Evolutionary conservation across 2,797 vertebrate species (phyloP).

Genomic region (Sarcoramphus papa): DNA sequence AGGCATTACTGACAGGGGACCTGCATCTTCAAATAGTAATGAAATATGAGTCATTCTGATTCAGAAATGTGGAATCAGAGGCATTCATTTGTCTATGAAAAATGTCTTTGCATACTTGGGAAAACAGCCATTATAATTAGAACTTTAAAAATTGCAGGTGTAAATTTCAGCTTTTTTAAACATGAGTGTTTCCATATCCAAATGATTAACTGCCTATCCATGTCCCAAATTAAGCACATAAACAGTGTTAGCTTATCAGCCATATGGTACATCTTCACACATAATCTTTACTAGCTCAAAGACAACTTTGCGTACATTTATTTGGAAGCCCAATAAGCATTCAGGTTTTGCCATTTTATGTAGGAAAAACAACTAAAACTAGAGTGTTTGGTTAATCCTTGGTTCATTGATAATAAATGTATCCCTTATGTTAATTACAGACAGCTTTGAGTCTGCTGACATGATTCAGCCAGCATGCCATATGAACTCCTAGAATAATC

Average conservation of each 20-base stretch:
- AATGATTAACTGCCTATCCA: neutral
- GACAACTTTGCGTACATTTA: neutral
- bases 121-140: neutral
- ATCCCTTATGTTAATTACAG: neutral
- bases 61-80: neutral
- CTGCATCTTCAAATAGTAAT: constrained; percentile 18
- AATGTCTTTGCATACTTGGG: neutral
- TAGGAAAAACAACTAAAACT: neutral
- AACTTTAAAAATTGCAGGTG: neutral
- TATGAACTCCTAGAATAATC: neutral
- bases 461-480: neutral
- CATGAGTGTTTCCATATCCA: neutral
- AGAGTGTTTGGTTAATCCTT: neutral
- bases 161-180: neutral
- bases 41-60: constrained; percentile 6
- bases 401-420: neutral
- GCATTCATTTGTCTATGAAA: neutral
- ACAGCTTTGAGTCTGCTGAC: neutral
- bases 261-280: neutral
- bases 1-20: neutral
- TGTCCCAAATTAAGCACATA: neutral
- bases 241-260: neutral
- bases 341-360: neutral
- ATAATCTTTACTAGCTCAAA: neutral
- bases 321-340: neutral